Conservation (phyloP, 2,113 vertebrate genomes). For the Corynorhinus townsendii region DNA sequence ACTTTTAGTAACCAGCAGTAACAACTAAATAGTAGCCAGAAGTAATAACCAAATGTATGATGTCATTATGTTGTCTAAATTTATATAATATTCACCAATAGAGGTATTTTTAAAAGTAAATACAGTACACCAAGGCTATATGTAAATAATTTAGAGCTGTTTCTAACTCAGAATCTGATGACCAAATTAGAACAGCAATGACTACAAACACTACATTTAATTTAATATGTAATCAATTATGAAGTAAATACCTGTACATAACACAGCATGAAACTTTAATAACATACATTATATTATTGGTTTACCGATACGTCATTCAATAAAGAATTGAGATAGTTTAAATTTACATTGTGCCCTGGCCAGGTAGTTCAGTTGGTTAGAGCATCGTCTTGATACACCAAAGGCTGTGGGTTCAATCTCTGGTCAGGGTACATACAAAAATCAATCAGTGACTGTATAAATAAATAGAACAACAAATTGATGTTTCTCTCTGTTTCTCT, state of each 20-base stretch:
- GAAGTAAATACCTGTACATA: neutral
- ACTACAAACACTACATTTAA: neutral
- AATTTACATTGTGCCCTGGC: neutral
- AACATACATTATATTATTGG: neutral
- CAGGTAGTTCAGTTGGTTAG: neutral
- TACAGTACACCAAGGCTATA: neutral
- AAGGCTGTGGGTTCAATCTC: neutral
- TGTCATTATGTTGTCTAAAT: neutral
- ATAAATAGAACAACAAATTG: neutral
- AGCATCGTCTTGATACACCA: neutral
- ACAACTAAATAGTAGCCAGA: neutral
- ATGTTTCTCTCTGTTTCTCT: neutral
- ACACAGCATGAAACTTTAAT: neutral
- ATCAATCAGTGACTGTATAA: neutral
- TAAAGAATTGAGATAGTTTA: neutral
- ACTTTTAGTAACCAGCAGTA: neutral
- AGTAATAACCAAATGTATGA: neutral
- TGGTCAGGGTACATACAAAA: neutral
- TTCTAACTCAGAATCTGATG: conserved; percentile 7
- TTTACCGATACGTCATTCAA: conserved; percentile 5
- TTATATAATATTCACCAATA: neutral
- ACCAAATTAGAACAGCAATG: neutral
- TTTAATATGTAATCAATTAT: neutral
- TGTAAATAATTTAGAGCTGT: neutral
- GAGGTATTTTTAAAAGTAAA: neutral